Base-by-base conservation (phyloP, 2,888 invertebrate genomes). In the Liopterus haemorrhoidalis region DNA sequence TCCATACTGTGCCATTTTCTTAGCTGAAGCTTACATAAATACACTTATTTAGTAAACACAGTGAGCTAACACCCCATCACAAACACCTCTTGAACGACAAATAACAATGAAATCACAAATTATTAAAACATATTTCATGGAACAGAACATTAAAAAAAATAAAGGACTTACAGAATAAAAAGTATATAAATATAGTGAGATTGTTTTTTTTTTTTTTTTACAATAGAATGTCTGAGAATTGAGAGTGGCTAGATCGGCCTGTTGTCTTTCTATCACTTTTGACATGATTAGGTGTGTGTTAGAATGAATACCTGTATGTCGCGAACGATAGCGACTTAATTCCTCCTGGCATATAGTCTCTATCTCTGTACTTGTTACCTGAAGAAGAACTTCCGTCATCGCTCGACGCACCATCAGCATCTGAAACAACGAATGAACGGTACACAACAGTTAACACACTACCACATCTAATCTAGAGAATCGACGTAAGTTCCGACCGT, bases 301-400 rank as follows among this genome's bases (percentile, higher is more conserved):
- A n/a, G n/a, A n/a, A n/a, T n/a, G n/a, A 36, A 33, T 32, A 33
- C 42, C 40, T 35, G 40, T 24, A 48, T 50, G 53, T 44, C 46
- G 49, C 44, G 50, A 38, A 48, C 51, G 48, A 39, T 43, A 47
- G 48, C 81, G 83, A 74, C 79, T 82, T 70, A 84, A 76, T 66
- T 90, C 86, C 73, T 93, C 92, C 69, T 81, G 79, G 69, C 89
- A 88, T 63, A 93, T 81, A 62, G 74, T 74, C 62, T 79, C 74
- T 64, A 96, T 88, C 75, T 93, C 90, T 68, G 84, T 82, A 68
- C 86, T 88, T 16, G 96, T 96, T 59, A 94, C 94, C 68, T 92
- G 91, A 59, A 96, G 76, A 49, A 97, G 78, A 60, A 96, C 85
- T 72, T 94, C 93, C 20, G 96, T 96, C 70, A 96, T 76, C 56